Base-by-base conservation (phyloP, 2,888 invertebrate species). In the Cheilosia grossa region DNA sequence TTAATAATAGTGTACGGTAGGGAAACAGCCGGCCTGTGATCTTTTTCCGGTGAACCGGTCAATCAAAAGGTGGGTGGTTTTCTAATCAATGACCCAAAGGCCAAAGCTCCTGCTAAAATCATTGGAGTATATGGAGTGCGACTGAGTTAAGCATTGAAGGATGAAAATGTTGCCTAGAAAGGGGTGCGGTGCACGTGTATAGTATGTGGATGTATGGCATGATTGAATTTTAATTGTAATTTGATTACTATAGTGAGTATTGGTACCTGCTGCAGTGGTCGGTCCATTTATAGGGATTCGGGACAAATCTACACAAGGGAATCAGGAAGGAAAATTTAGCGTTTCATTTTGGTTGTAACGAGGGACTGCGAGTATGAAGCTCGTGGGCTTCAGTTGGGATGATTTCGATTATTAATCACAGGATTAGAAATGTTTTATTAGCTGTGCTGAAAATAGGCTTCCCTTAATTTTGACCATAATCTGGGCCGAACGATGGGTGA, bases 151-250 rank as follows among this genome's bases (percentile, higher is more conserved):
- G 42, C 49, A 58, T 58, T 30, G n/a, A 15, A n/a, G 1, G 64
- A 5, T 19, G 7, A 27, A 53, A 54, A 67, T 54, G 19, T 17
- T 27, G 17, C 24, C 54, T 24, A 44, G 17, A 47, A 47, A 47
- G 64, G 54, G 51, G 63, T 63, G 42, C 3, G 21, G 33, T 54
- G 40, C 15, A 19, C 44, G 30, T 33, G 30, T 49, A 47, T 7
- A 19, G 1, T 1, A 19, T 49, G 21, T 3, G 21, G 4, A 7
- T 47, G 19, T 47, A 44, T 61, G 15, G 40, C 15, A 27, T 56
- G 74, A 74, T 74, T 74, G 74, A 74, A 64, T 66, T 74, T 74
- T 56, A 74, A 74, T 74, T 74, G 74, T 58, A 56, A 64, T 66
- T 74, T 66, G 64, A 74, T 74, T 49, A 56, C 56, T 40, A 37